These are phyloP conservation scores for Neomorphus geoffroyi DNA, from an alignment of 2,797 vertebrate genomes.

Conservation along the genomic window DNA sequence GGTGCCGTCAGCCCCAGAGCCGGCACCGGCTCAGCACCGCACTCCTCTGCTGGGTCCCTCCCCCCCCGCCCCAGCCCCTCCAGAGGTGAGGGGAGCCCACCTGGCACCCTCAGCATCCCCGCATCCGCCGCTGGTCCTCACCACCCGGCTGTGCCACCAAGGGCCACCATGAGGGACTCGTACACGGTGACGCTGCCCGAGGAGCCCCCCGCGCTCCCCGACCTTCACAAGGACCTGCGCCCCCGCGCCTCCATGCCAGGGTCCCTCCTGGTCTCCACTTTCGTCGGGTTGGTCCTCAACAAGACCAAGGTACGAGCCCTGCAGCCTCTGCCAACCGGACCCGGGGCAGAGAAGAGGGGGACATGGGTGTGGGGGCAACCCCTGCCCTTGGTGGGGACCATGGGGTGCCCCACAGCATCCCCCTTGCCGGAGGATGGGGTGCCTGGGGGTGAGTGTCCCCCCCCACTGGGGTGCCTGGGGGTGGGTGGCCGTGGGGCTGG, in stretches of 20 bases:
- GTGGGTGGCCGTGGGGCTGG: rapidly evolving
- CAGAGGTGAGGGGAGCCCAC: not conserved
- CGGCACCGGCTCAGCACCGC: conserved; percentile 60
- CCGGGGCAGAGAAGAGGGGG: not conserved
- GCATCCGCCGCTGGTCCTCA: not conserved
- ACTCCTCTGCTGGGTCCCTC: not conserved
- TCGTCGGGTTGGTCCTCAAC: conserved; percentile 92
- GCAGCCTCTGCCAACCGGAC: not conserved
- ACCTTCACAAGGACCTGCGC: conserved; percentile 83
- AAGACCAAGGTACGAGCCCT: conserved; percentile 87
- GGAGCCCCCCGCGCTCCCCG: conserved; percentile 81
- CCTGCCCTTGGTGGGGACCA: not conserved
- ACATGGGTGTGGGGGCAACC: not conserved
- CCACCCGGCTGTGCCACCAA: not conserved
- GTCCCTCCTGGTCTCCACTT: conserved; percentile 91
- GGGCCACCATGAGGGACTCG: conserved; percentile 85
- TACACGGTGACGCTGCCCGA: conserved; percentile 91
- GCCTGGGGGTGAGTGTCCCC: rapidly evolving
- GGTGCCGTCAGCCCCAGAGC: conserved; percentile 69
- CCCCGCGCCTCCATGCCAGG: conserved; percentile 86
- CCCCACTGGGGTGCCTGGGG: not conserved
- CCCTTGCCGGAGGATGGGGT: not conserved
- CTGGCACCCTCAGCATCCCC: not conserved
- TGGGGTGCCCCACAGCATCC: not conserved
- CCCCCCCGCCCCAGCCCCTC: not conserved